Evolutionary conservation across 2,113 vertebrate species (phyloP).

Genomic region (Dasyornis broadbenti): DNA sequence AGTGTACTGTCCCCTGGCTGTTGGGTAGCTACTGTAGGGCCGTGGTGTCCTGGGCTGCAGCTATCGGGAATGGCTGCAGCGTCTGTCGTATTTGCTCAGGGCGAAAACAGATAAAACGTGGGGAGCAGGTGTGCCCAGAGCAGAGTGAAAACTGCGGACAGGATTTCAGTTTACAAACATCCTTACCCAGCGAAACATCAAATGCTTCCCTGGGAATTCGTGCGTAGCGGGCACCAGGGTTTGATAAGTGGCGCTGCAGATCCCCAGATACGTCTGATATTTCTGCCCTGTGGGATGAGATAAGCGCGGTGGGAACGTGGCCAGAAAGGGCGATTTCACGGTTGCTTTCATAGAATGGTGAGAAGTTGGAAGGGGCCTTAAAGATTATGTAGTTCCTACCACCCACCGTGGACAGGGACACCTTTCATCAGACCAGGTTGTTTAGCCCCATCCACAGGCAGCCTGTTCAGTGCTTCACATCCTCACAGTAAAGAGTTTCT

Average conservation of each 20-base stretch:
- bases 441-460: not conserved
- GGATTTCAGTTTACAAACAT: fast-evolving
- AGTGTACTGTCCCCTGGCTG: fast-evolving
- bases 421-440: not conserved
- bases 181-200: fast-evolving
- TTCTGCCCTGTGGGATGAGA: not conserved
- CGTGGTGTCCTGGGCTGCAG: fast-evolving
- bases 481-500: not conserved
- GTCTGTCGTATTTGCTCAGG: fast-evolving
- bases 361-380: not conserved
- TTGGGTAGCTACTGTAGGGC: fast-evolving
- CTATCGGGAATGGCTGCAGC: fast-evolving
- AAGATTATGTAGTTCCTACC: not conserved
- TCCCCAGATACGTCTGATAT: fast-evolving
- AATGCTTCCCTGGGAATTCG: fast-evolving
- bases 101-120: fast-evolving
- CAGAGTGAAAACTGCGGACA: fast-evolving
- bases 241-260: fast-evolving
- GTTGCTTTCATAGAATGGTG: not conserved
- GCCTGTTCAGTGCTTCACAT: fast-evolving
- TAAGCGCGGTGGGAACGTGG: fast-evolving
- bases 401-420: fast-evolving
- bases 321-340: fast-evolving
- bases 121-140: fast-evolving
- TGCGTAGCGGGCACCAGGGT: fast-evolving